Conservation (phyloP, 2,113 vertebrate genomes). For the Gavia stellata region DNA sequence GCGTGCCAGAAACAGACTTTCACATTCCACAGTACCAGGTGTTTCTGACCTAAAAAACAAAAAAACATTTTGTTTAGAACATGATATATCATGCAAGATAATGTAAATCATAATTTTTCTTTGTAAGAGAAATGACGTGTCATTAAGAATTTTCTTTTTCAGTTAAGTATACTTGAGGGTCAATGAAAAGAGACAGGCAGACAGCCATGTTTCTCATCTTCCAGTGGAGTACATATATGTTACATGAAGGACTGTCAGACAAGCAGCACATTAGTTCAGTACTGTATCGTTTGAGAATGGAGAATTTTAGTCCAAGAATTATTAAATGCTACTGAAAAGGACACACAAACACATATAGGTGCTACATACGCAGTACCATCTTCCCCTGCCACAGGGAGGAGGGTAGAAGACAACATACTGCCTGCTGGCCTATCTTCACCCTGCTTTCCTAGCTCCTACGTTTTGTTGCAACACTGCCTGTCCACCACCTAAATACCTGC, state of each 20-base stretch:
- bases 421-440: neutral
- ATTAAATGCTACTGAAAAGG: neutral
- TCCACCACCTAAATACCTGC: neutral
- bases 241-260: neutral
- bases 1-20: constrained; percentile 85
- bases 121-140: neutral
- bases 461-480: neutral
- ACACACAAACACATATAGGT: neutral
- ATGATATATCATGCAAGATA: neutral
- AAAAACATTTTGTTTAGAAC: neutral
- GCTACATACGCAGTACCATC: neutral
- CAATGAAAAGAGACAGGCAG: neutral
- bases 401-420: neutral
- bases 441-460: neutral
- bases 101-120: neutral
- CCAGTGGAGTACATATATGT: neutral
- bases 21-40: constrained; percentile 83
- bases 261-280: neutral
- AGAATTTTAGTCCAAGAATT: neutral
- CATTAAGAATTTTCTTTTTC: neutral
- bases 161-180: neutral
- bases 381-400: neutral
- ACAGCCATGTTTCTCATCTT: neutral
- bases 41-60: constrained; percentile 71
- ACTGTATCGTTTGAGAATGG: neutral